Base-by-base conservation (phyloP, 2,113 vertebrate species). In the Jaculus jaculus region DNA sequence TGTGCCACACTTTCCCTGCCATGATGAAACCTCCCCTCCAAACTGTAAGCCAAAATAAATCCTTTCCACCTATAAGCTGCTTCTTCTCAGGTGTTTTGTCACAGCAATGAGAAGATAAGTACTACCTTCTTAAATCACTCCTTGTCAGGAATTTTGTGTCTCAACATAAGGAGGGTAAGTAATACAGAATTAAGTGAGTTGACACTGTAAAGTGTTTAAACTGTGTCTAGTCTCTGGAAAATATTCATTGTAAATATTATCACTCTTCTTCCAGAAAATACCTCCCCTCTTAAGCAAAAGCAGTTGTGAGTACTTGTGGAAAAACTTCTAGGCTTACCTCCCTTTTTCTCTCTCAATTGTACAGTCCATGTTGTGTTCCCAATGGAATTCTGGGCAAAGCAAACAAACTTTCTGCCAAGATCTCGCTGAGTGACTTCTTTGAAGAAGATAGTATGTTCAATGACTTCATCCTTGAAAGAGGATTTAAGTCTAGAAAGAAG, bases 311-410 rank as follows among this genome's bases (percentile, higher is more conserved):
- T 42, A 6, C 63, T 34, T 34, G 7, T 5, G 13, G 23, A 3
- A 28, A 30, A 6, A 0, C 17, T 18, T 11, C 42, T 20, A 11
- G 30, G 63, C 90, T 97, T 97, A 98, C 98, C 98, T 98, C 47
- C 91, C 83, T 92, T 94, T 93, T 98, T 99, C 80, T 95, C 92
- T 94, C 92, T 97, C 58, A 99, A 97, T 28, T 74, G 98, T 92
- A 99, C 74, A 15, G 97, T 97, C 73, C 87, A 95, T 0, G 89
- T 98, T 7, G 23, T 60, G 34, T 97, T 99, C n/a, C 99, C 99
- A 4, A 97, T 34, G 1, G 94, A 97, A 93, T 99, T 99, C 65
- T 97, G 97, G 89, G 98, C 98, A 86, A 98, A 96, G 88, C 99
- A 99, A 0, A 97, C 98, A 54, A 98, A 99, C 1, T 87, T 98